Percentiles rank a stretch among this genome's conserved stretches.
These are phyloP conservation scores for Rosalia funebris DNA, from an alignment of 2,888 invertebrate genomes.

Conservation along the genomic window DNA sequence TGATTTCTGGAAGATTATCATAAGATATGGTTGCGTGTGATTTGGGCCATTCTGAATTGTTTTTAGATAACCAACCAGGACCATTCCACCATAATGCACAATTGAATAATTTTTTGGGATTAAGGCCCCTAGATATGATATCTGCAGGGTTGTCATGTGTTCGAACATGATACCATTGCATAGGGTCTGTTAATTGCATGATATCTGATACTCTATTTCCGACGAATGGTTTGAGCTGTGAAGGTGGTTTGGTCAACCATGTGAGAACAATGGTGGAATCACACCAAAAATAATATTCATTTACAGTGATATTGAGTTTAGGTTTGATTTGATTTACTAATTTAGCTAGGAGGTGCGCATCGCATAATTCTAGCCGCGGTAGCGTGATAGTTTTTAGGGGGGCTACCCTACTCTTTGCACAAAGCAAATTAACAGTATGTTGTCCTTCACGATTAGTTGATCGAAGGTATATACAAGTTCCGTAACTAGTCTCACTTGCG, in stretches of 20 bases:
- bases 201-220: no score
- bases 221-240: no score
- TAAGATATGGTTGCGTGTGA: no score
- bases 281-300: not conserved
- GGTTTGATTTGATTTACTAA: not conserved
- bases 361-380: not conserved
- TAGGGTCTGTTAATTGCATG: no score
- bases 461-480: not conserved
- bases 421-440: not conserved
- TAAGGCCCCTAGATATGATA: not conserved
- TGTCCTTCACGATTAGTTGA: not conserved
- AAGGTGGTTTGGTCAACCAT: no score
- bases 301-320: not conserved
- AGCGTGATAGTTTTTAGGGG: not conserved
- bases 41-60: not conserved
- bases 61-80: not conserved
- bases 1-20: no score
- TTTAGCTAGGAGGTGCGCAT: not conserved
- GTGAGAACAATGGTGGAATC: not conserved
- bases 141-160: not conserved
- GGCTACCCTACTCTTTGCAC: not conserved
- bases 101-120: not conserved
- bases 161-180: not conserved
- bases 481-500: not conserved
- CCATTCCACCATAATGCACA: not conserved